phyloP scores from a whole-genome alignment of 2,797 vertebrate genomes.

The Silurus aristotelis region DNA sequence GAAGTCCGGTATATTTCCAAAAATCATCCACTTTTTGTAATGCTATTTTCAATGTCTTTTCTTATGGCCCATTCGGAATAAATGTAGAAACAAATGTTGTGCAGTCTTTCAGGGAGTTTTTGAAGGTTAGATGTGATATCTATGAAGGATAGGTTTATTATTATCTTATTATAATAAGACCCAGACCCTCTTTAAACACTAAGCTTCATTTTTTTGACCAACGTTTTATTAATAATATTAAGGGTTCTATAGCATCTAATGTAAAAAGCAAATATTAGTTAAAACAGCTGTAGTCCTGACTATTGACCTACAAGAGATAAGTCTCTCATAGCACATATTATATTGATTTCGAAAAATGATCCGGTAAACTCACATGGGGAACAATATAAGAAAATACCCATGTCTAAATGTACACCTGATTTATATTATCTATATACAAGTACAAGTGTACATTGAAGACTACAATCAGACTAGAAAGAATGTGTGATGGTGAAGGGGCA shows the following conservation, averaged over 20 bases:
- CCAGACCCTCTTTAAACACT: no score
- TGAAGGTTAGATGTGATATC: no score
- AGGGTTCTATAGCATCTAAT: no score
- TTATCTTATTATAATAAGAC: no score
- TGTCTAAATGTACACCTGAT: neutral
- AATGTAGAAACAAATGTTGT: no score
- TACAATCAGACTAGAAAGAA: neutral
- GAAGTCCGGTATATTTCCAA: neutral
- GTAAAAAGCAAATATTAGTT: neutral
- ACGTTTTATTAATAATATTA: no score
- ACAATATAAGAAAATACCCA: neutral
- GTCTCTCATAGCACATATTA: neutral
- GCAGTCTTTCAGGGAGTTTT: no score
- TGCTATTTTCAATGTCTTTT: no score
- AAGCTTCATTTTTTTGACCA: no score
- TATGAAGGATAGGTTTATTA: no score
- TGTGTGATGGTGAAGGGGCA: neutral
- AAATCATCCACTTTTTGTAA: neutral
- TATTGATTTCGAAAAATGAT: neutral
- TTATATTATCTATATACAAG: neutral
- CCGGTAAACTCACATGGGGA: neutral
- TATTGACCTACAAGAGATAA: conserved; percentile 23
- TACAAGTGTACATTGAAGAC: neutral
- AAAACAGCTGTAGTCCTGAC: conserved; percentile 11
- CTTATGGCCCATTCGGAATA: no score